Percentiles rank a stretch among this genome's conserved stretches.
Evolutionary conservation across 2,888 invertebrate species (phyloP).

Genomic region (Allacma fusca): DNA sequence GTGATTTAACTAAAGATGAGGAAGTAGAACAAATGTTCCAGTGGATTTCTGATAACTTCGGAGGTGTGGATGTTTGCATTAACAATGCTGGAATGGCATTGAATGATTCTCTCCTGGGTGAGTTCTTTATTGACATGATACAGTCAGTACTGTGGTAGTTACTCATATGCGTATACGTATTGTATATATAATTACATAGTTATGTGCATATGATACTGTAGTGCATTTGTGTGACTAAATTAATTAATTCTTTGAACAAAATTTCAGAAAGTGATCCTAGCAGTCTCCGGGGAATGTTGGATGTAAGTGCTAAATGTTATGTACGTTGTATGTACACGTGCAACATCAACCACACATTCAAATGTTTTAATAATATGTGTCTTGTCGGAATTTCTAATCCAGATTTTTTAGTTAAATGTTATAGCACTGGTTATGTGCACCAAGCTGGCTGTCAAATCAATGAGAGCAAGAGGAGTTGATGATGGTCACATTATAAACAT

Average conservation of each 20-base stretch:
- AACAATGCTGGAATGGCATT: conserved; percentile 53
- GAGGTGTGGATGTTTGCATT: conserved; percentile 56
- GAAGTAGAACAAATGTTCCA: conserved; percentile 54
- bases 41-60: conserved; percentile 50
- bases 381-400: no score
- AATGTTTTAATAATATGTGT: no score
- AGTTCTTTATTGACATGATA: no score
- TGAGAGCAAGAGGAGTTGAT: conserved; percentile 22
- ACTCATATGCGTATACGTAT: no score
- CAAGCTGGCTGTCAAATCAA: conserved; percentile 24
- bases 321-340: no score
- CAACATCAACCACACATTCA: no score
- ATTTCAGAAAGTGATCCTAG: conserved; percentile 29
- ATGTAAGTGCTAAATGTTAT: conserved; percentile 36
- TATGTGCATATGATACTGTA: background rate
- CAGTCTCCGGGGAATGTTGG: conserved; percentile 33
- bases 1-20: conserved; percentile 49
- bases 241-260: background rate
- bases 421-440: conserved; percentile 35
- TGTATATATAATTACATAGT: no score
- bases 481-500: conserved; percentile 42
- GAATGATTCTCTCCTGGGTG: conserved; percentile 50
- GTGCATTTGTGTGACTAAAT: background rate
- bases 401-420: conserved; percentile 28
- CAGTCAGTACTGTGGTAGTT: no score